These are phyloP conservation scores for Lasioglossum marginatum DNA, from an alignment of 2,888 invertebrate genomes.

Conservation along the genomic window DNA sequence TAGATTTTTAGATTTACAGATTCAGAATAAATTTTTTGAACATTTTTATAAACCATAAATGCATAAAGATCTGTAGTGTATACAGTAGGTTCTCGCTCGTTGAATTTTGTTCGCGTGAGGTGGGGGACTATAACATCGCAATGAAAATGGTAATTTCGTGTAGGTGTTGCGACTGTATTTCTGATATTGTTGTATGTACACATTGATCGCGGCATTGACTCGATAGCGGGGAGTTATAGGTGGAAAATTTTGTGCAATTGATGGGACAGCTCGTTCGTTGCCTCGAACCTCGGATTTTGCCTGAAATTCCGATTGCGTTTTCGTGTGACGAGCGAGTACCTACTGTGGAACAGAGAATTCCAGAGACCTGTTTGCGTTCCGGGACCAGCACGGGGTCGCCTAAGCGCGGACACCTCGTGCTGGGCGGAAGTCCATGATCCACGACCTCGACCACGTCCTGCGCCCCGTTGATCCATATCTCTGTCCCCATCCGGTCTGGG, in stretches of 20 bases:
- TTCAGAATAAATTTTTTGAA: too few species aligned
- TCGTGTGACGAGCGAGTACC: neutral
- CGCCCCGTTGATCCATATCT: constrained; percentile 48
- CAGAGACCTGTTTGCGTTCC: constrained; percentile 53
- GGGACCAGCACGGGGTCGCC: constrained; percentile 73
- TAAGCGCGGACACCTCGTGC: constrained; percentile 62
- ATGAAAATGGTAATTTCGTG: neutral
- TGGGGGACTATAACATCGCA: neutral
- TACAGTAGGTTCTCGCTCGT: neutral
- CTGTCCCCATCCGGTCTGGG: constrained; percentile 71
- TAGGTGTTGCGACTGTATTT: neutral
- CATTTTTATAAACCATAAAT: too few species aligned
- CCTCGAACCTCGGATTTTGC: neutral
- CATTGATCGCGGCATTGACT: neutral
- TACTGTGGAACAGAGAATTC: neutral
- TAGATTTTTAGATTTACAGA: too few species aligned
- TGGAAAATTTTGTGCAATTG: neutral
- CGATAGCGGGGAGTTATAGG: neutral
- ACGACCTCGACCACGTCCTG: constrained; percentile 73
- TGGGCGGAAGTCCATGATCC: constrained; percentile 59
- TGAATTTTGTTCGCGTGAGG: neutral
- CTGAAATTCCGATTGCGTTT: neutral
- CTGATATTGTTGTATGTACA: neutral
- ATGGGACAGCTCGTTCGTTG: neutral
- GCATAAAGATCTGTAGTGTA: too few species aligned